Evolutionary conservation across 2,888 invertebrate genomes (phyloP).

Genomic region (Epicampocera succincta): DNA sequence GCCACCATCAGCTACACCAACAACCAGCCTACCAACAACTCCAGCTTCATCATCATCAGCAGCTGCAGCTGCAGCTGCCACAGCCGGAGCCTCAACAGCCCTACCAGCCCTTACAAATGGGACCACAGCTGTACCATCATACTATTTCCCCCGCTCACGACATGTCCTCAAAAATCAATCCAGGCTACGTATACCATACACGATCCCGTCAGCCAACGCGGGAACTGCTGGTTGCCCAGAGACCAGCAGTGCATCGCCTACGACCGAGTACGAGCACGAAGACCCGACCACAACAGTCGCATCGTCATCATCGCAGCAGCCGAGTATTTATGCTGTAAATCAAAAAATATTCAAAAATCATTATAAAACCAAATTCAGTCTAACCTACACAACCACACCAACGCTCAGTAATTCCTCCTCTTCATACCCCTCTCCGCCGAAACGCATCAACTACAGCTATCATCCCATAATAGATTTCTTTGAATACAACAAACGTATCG

Average conservation of each 20-base stretch:
- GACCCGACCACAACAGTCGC: constrained; percentile 66
- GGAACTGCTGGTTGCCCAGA: constrained; percentile 49
- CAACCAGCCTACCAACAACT: constrained; percentile 51
- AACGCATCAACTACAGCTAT: constrained; percentile 90
- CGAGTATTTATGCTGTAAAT: constrained; percentile 86
- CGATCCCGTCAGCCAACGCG: constrained; percentile 52
- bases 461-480: constrained; percentile 93
- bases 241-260: constrained; percentile 60
- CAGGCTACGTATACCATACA: constrained; percentile 61
- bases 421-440: constrained; percentile 61
- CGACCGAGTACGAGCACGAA: constrained; percentile 36
- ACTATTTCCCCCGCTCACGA: constrained; percentile 64
- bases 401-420: constrained; percentile 25
- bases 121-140: constrained; percentile 57
- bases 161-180: constrained; percentile 60
- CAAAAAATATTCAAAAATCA: constrained; percentile 52
- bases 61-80: constrained; percentile 60
- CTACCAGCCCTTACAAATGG: constrained; percentile 32
- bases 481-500: constrained; percentile 80
- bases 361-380: constrained; percentile 60
- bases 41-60: constrained; percentile 48
- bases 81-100: constrained; percentile 46
- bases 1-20: constrained; percentile 69
- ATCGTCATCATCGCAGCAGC: constrained; percentile 67
- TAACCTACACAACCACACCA: constrained; percentile 45